Evolutionary conservation across 1,140 invertebrate genomes (phyloP), one percentile per base, ranked within the genome.

Genomic region (Ditylenchus dipsaci): DNA sequence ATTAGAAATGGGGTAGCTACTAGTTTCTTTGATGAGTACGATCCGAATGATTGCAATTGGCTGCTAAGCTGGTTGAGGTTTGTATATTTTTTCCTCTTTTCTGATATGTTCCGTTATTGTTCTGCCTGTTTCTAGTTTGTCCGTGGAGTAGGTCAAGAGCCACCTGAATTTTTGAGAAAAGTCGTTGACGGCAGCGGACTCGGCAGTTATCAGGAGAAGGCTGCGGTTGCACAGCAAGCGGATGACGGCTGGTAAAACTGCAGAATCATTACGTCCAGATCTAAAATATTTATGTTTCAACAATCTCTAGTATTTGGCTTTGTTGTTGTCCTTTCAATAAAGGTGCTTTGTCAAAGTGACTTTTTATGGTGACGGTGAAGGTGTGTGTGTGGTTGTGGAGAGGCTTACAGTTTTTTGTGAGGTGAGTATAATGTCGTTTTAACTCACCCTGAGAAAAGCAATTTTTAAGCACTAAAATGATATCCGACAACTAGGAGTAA

Each of bases 21-120:
- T 1, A 59, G 26, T n/a, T 72, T 72, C 33, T 19, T 74, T 56
- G 71, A 72, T 38, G 8, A 73, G 17, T 57, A 21, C 0, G 70
- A 69, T 19, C 47, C 26, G 5, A 23, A 23, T 42, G 75, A 73
- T 59, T n/a, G 19, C 7, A 42, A 75, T 30, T 72, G 33, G 75
- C 71, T n/a, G 29, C 3, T 19, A 61, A 61, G 8, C 38, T 61
- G 59, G 59, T 61, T n/a, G 59, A 61, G 59, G 59, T 61, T 5
- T 21, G 27, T 61, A 3, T 26, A 30, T 61, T 21, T 7, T 21
- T 26, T 5, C 8, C 19, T 7, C 29, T 30, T 21, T 61, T 30
- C n/a, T 5, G 8, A 33, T 61, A 61, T 7, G 3, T 59, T 59
- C 11, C 15, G 30, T 26, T 59, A 59, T 15, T 26, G 23, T 13